Percentiles rank a stretch among this genome's conserved stretches.
Evolutionary conservation across 2,888 invertebrate species (phyloP).

Genomic region (Podabrus alpinus): DNA sequence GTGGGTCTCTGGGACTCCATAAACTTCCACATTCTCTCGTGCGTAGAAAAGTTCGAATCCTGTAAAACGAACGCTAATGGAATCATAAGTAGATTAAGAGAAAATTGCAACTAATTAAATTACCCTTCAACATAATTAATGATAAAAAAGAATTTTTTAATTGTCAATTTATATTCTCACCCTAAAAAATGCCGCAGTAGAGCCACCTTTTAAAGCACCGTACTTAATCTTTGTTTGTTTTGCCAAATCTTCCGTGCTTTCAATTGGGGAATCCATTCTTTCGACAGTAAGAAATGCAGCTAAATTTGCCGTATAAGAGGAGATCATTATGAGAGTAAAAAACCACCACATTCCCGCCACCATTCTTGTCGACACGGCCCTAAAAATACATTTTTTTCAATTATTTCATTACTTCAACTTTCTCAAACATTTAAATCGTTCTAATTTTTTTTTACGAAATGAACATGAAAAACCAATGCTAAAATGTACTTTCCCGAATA

Average conservation of each 20-base stretch:
- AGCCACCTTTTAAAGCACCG: constrained; percentile 90
- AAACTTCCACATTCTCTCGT: constrained; percentile 94
- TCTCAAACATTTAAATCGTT: not conserved
- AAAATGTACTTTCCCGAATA: not conserved
- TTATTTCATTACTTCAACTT: not conserved
- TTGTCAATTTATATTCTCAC: constrained; percentile 59
- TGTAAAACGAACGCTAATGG: constrained; percentile 51
- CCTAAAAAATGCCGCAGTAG: constrained; percentile 93
- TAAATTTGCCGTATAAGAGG: constrained; percentile 94
- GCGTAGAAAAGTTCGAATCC: constrained; percentile 93
- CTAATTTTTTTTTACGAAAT: not conserved
- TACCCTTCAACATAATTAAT: not conserved
- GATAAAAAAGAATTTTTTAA: not conserved
- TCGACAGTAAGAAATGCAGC: constrained; percentile 93
- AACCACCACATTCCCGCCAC: constrained; percentile 96
- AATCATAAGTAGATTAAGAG: constrained; percentile 2
- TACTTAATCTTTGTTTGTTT: constrained; percentile 97
- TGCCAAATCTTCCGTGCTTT: constrained; percentile 93
- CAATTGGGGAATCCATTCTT: constrained; percentile 92
- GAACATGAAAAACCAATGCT: not conserved
- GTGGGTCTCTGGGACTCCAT: constrained; percentile 89
- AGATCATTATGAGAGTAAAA: constrained; percentile 93
- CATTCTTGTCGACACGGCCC: constrained; percentile 86
- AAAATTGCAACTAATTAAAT: not conserved
- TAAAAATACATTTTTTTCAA: constrained; percentile 46